A percentile compares a stretch with the other conserved stretches of the same genome.
These are phyloP conservation scores for Dryas iulia DNA, from an alignment of 1,140 invertebrate species.

Conservation along the genomic window DNA sequence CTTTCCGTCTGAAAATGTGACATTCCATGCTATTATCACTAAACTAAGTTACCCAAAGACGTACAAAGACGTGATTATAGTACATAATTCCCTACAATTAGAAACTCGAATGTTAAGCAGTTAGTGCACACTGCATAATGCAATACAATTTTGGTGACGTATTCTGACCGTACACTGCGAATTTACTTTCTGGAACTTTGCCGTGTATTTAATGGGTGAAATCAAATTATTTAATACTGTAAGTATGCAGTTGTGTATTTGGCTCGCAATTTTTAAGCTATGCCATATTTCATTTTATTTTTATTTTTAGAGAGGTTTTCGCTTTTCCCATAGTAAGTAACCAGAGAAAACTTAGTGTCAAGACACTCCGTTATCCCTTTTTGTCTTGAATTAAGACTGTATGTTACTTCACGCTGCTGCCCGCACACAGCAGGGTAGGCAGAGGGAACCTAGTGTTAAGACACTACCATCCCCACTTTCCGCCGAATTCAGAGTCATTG, in stretches of 20 bases:
- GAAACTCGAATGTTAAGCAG: not conserved
- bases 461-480: too few species aligned
- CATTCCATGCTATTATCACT: not conserved
- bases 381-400: too few species aligned
- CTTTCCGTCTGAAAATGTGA: too few species aligned
- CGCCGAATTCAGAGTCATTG: too few species aligned
- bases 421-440: too few species aligned
- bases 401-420: too few species aligned
- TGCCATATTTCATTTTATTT: too few species aligned
- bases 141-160: not conserved
- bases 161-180: not conserved
- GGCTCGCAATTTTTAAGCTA: not conserved
- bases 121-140: not conserved
- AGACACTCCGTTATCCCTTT: too few species aligned
- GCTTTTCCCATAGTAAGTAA: too few species aligned
- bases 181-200: not conserved
- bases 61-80: not conserved
- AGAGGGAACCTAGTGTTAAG: too few species aligned
- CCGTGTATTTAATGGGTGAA: not conserved
- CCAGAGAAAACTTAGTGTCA: too few species aligned
- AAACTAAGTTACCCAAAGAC: not conserved
- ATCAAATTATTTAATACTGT: not conserved
- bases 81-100: not conserved
- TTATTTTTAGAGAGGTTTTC: too few species aligned
- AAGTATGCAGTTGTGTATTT: not conserved